These are phyloP conservation scores for Fabriciana adippe DNA, from an alignment of 2,888 invertebrate species.

Conservation along the genomic window DNA sequence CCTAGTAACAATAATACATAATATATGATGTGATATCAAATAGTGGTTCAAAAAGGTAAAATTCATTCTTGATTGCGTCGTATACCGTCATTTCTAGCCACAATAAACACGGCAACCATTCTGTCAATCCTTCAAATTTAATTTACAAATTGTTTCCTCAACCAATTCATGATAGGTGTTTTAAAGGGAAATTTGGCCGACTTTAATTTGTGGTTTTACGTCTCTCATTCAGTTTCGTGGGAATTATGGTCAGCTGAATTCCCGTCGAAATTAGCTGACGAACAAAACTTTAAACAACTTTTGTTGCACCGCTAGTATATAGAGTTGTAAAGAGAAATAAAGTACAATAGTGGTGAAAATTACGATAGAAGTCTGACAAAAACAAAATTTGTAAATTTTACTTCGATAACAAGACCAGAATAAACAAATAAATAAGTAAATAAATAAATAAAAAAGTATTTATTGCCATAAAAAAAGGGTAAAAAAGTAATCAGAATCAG, in stretches of 20 bases:
- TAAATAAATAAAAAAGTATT: no score
- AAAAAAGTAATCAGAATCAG: no score
- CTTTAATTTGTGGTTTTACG: constrained; percentile 53
- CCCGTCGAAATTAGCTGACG: constrained; percentile 42
- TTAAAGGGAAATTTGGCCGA: constrained; percentile 48
- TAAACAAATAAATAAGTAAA: no score
- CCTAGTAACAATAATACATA: neutral
- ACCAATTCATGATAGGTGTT: constrained; percentile 49
- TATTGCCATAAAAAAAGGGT: no score
- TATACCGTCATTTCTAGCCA: neutral
- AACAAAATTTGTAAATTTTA: neutral
- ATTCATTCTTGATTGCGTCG: neutral
- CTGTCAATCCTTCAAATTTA: constrained; percentile 26
- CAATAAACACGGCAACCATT: constrained; percentile 23
- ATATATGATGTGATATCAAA: no score
- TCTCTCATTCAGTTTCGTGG: constrained; percentile 47
- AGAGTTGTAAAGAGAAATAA: constrained; percentile 7
- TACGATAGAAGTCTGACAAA: neutral
- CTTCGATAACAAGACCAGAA: no score
- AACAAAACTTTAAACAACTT: constrained; percentile 31
- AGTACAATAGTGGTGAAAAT: neutral
- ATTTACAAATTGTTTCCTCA: constrained; percentile 44
- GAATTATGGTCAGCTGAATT: constrained; percentile 47
- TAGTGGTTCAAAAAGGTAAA: neutral
- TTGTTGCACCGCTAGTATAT: constrained; percentile 17